Evolutionary conservation across 2,888 invertebrate genomes (phyloP), one percentile per base, ranked within the genome.

Genomic region (Hartigia nigra): DNA sequence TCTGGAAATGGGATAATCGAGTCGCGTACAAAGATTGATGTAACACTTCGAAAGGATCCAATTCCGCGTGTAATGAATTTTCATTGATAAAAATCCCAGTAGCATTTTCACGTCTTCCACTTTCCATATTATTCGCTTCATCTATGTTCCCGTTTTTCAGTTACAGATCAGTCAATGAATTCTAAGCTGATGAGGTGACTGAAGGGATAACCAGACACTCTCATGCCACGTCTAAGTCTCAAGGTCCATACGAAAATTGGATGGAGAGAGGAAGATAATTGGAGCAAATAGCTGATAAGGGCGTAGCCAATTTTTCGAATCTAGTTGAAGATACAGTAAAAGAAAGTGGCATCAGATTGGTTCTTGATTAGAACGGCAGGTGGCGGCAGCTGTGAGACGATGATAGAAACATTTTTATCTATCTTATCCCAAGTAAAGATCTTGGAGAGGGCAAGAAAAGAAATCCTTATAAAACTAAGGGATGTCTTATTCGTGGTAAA

Each of bases 1-100:
- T 36, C 55, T 55, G 74, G 31, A 74, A 76, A 79, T 72, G 37
- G 70, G 55, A 77, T 81, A 83, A 84, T 81, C 77, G 39, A 79
- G 72, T 74, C 74, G 23, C 36, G 14, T 69, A 74, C 39, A 72
- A 72, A 81, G 78, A 81, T 74, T 69, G 70, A 36, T 69, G 69
- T 72, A 78, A 31, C 31, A 36, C n/a, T 12, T 23, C 14, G 37
- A 77, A 36, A 32, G 37, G 70, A 55, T 9, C 55, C 55, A 55
- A 55, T 55, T 55, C 55, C 55, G 23, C 55, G 55, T 55, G 23
- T 55, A 55, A 55, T 23, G 55, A 55, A 55, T 55, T 55, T 55
- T 23, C 1, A 55, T 55, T 55, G 55, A 23, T 55, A 55, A 23
- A 23, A 55, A 55, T 55, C 23, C 9, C 9, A 55, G 23, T 9